Evolutionary conservation across 2,113 vertebrate species (phyloP), one percentile per base, ranked within the genome.

Genomic region (Uria aalge): DNA sequence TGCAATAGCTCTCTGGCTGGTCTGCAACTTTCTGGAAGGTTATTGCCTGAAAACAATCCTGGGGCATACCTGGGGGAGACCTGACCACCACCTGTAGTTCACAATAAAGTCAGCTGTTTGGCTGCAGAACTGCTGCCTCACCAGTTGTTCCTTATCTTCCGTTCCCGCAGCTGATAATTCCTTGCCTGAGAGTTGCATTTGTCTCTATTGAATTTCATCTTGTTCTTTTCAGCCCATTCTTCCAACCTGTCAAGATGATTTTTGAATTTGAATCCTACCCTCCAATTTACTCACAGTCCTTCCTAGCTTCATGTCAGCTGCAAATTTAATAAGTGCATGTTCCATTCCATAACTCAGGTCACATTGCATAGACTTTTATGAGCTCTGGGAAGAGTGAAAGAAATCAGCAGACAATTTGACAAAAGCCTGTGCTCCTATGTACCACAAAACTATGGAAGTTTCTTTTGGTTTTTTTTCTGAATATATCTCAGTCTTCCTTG

Each of bases 241-340:
- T 91, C 30, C 73, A 90, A 78, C 10, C 19, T 94, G 83, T 87
- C 84, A 89, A 78, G 60, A 87, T 48, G 48, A 68, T 72, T 92
- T 94, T 96, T 90, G 66, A 91, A 81, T 92, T 87, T 0, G 0
- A 85, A 91, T 95, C 30, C 40, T 78, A 91, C 60, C 56, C 80
- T 94, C 77, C 66, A 92, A 82, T 96, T 94, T 95, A 92, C 64
- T 94, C 7, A 3, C n/a, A 82, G 26, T 72, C 47, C 36, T 78
- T 90, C 62, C 66, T 79, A 91, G 64, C 62, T 87, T 92, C 23
- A 20, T 90, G 84, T 93, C 87, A 95, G 53, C 87, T 96, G 43
- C 64, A 85, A 95, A 91, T 96, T 85, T 87, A 81, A 56, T 75
- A 96, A 95, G 52, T 78, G 32, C 68, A 29, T 82, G 85, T 90